phyloP scores from a whole-genome alignment of 1,140 invertebrate species.

The Drosophila mayri region DNA sequence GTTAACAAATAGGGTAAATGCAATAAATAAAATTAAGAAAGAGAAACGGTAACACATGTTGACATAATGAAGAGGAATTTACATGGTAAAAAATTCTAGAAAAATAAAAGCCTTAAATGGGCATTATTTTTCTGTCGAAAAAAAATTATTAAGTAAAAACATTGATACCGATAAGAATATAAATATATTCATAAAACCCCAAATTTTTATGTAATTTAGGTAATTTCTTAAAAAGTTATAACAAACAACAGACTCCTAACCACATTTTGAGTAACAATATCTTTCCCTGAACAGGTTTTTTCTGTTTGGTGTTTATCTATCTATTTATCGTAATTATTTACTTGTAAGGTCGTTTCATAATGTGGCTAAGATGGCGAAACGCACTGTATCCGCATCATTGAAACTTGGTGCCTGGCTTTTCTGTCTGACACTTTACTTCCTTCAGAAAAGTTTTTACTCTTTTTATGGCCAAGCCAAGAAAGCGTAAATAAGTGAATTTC shows the following conservation, averaged over 20 bases:
- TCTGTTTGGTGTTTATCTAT: constrained; percentile 32
- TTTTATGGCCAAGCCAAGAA: constrained; percentile 56
- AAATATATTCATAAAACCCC: neutral
- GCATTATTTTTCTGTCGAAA: neutral
- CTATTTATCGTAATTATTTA: constrained; percentile 45
- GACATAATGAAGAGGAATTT: neutral
- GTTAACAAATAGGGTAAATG: constrained; percentile 14
- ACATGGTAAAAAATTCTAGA: neutral
- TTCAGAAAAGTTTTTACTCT: constrained; percentile 30
- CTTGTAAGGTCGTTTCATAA: constrained; percentile 35
- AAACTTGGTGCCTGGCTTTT: constrained; percentile 29
- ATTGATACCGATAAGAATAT: neutral
- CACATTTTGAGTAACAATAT: constrained; percentile 9
- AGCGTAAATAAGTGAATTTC: constrained; percentile 77
- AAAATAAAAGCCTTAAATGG: neutral
- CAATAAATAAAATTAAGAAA: constrained; percentile 5
- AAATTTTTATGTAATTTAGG: too few species aligned
- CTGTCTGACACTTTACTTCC: constrained; percentile 28
- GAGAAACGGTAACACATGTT: constrained; percentile 2
- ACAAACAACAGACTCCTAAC: too few species aligned
- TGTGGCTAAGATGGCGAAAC: constrained; percentile 27
- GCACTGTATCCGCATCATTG: constrained; percentile 34
- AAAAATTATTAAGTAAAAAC: neutral
- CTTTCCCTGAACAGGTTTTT: constrained; percentile 23
- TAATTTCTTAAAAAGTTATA: neutral